Evolutionary conservation across 2,797 vertebrate genomes (phyloP), one percentile per base, ranked within the genome.

Genomic region (Alosa sapidissima): DNA sequence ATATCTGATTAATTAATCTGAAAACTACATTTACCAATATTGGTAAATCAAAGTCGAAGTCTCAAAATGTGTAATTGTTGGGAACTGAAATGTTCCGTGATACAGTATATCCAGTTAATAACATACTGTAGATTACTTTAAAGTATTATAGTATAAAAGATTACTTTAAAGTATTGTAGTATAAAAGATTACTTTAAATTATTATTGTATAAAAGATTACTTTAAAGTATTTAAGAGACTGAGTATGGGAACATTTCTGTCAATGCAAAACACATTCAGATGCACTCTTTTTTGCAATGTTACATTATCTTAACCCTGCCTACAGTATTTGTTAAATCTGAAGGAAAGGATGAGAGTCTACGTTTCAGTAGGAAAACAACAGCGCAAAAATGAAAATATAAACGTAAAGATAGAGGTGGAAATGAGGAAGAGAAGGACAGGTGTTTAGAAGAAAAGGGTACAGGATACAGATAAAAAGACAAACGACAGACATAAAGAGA

Each of bases 391-490:
- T 3, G 10, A 11, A 72, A 78, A 47, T 78, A 45, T 6, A 21
- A 78, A 41, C 45, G 16, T 21, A 47, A 16, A 78, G 16, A 7
- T 21, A 78, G 41, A 47, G 6, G 0, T 5, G 5, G 14, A 21
- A 78, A 47, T 19, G 58, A 45, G 5, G 6, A 75, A 68, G 7
- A 11, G 2, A 16, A 47, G 19, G 16, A 78, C 72, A 47, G 72
- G 45, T 1, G 36, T 75, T 58, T 11, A 78, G 5, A 75, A 78
- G 19, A 21, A 19, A 65, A 28, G 6, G 60, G 24, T 65, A 65
- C 2, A 78, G 90, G 89, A 91, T 91, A 5, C 3, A 14, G 51
- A 89, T 75, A 88, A 89, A 89, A 84, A 58, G 81, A 41, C 60
- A 45, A 75, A 82, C 55, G n/a, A 82, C 86, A 89, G 7, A 10